Base-by-base conservation (phyloP, 2,888 invertebrate species). In the Escarpia spicata region DNA sequence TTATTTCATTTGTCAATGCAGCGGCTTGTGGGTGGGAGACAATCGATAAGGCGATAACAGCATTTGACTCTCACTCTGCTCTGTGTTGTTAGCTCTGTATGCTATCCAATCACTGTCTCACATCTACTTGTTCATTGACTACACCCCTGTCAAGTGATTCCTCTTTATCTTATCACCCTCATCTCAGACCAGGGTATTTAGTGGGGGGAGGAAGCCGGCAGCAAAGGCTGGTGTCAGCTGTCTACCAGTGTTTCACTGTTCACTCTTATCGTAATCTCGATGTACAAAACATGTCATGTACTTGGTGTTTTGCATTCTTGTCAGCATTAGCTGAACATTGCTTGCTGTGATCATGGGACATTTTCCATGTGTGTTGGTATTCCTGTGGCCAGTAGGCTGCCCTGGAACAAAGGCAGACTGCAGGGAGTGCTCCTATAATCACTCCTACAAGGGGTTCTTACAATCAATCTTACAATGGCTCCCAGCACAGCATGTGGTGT, bases 121-220 rank as follows among this genome's bases (percentile, higher is more conserved):
- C 4, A 75, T 75, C 75, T 75, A n/a, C 26, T 75, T 75, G 75
- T 75, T 75, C 75, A 75, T 3, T 0, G 19, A 75, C 75, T 75
- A 75, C 75, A 26, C n/a, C 26, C 75, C 75, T 75, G 75, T 75
- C 75, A 75, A 75, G 75, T 75, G 75, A 75, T 75, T 75, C 75
- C 75, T 26, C 26, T 75, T 75, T 75, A 75, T 75, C 75, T 75
- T 75, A 75, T 75, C n/a, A n/a, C 75, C 75, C 19, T 26, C 75
- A 75, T 75, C 75, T 75, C 3, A 6, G 75, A 26, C 75, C 75
- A 75, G 75, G 75, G 75, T 75, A 75, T 75, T 75, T 75, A 75
- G 75, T 75, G 75, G 75, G 75, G 19, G 52, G 26, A n/a, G 75
- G 75, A n/a, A 75, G 75, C 6, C 19, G 26, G 75, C 26, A 26